phyloP scores from a whole-genome alignment of 2,888 invertebrate genomes.

The Gisinianus flammeolus region DNA sequence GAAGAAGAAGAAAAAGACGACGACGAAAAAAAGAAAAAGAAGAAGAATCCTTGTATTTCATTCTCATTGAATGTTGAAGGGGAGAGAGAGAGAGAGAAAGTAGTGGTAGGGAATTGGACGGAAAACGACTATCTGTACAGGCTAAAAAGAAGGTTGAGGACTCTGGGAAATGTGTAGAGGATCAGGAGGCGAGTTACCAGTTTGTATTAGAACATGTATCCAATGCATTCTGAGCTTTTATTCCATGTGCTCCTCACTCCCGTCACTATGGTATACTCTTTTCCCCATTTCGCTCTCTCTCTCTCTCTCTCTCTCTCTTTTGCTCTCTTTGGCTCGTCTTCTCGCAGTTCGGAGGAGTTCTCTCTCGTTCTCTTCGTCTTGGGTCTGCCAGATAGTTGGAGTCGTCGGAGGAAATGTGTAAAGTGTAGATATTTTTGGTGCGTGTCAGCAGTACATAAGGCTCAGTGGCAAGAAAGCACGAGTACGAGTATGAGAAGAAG shows the following conservation, averaged over 20 bases:
- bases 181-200: too few species aligned
- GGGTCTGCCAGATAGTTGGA: neutral
- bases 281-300: neutral
- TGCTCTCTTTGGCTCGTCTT: neutral
- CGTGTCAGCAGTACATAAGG: neutral
- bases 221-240: neutral
- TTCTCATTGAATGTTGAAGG: too few species aligned
- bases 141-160: neutral
- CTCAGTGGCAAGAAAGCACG: neutral
- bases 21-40: neutral
- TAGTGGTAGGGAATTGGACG: too few species aligned
- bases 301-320: neutral
- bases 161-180: neutral
- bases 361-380: too few species aligned
- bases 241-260: neutral
- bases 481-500: neutral
- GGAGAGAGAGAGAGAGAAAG: too few species aligned
- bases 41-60: neutral
- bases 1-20: too few species aligned
- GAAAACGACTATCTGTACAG: too few species aligned
- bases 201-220: neutral
- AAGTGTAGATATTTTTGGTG: neutral
- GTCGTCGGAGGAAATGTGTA: neutral
- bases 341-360: too few species aligned
- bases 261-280: neutral